Percentiles rank a stretch among this genome's conserved stretches.
Conservation (phyloP, 2,797 vertebrate genomes). For the Smutsia gigantea region DNA sequence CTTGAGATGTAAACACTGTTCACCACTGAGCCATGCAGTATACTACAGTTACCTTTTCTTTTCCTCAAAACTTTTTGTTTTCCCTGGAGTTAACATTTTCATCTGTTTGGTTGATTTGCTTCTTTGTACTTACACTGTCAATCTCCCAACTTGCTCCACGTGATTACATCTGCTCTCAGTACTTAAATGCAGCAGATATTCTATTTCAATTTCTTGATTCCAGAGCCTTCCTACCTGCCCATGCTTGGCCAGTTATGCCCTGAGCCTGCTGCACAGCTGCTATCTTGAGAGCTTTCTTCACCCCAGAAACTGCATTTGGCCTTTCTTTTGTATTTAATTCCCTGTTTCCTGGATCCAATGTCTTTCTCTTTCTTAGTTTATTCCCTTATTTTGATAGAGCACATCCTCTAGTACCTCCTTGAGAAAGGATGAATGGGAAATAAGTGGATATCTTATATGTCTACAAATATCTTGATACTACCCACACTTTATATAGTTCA, state of each 20-base stretch:
- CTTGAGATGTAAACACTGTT: background rate
- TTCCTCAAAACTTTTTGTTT: background rate
- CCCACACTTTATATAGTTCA: background rate
- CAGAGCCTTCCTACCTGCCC: background rate
- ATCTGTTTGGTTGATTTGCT: background rate
- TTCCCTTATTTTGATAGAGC: background rate
- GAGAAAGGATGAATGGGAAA: background rate
- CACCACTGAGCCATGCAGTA: background rate
- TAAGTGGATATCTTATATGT: conserved; percentile 5
- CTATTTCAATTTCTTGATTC: background rate
- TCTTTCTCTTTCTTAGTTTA: background rate
- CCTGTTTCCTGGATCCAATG: background rate
- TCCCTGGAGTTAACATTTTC: background rate
- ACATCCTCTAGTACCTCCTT: background rate
- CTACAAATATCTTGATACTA: conserved; percentile 43
- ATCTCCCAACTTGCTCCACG: background rate
- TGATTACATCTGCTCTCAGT: background rate
- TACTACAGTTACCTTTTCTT: background rate
- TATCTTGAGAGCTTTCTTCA: background rate
- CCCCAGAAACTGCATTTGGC: background rate
- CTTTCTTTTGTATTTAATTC: background rate
- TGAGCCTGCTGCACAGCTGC: background rate
- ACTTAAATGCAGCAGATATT: background rate
- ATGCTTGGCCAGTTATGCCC: background rate
- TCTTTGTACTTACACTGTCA: background rate